These are phyloP conservation scores for Vollenhovia emeryi DNA, from an alignment of 1,140 invertebrate genomes.

Conservation along the genomic window DNA sequence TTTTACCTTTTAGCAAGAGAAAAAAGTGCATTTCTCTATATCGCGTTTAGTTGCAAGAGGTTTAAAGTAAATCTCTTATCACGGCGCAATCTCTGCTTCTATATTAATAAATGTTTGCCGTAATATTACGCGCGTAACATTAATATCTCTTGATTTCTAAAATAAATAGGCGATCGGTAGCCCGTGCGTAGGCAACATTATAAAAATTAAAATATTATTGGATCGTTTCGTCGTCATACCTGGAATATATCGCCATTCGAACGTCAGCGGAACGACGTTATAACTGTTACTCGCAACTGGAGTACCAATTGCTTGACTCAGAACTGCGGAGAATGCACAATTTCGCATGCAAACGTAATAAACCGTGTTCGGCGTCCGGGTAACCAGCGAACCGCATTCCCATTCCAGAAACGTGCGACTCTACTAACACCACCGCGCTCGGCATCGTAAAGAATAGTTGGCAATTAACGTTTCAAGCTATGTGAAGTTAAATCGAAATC, in stretches of 20 bases:
- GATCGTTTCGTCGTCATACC: background rate
- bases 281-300: constrained; percentile 28
- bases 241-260: constrained; percentile 16
- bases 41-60: too few relatives aligned
- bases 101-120: background rate
- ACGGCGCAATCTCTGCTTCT: too few relatives aligned
- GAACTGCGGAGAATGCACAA: background rate
- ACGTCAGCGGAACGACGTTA: constrained; percentile 23
- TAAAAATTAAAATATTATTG: constrained; percentile 32
- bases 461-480: constrained; percentile 24
- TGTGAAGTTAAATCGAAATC: background rate
- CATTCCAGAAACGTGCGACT: constrained; percentile 46
- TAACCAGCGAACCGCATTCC: constrained; percentile 9
- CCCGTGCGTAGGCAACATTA: background rate
- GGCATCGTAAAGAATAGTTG: constrained; percentile 34
- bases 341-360: constrained; percentile 39
- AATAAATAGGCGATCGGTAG: background rate
- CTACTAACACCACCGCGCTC: constrained; percentile 9
- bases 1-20: background rate
- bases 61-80: too few relatives aligned
- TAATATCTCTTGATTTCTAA: background rate
- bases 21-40: background rate
- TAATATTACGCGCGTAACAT: background rate
- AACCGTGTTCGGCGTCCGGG: background rate
- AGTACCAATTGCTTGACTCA: constrained; percentile 37